phyloP scores from a whole-genome alignment of 2,888 invertebrate genomes.

The Euproctis similis region DNA sequence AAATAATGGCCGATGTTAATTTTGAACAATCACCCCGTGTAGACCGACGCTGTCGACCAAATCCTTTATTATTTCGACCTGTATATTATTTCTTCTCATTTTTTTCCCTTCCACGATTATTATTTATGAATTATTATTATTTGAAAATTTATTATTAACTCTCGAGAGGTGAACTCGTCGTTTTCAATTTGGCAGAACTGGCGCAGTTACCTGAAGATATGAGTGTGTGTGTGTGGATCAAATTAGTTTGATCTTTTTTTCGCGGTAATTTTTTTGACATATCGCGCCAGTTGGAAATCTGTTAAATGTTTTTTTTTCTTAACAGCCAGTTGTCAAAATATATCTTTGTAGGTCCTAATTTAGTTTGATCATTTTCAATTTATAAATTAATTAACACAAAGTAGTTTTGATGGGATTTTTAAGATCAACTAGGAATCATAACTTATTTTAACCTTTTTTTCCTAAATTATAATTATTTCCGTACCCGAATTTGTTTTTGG shows the following conservation, averaged over 20 bases:
- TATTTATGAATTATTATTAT: slow-evolving; percentile 77
- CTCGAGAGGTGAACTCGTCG: slow-evolving; percentile 63
- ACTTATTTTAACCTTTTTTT: too few species aligned
- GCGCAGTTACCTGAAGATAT: slow-evolving; percentile 49
- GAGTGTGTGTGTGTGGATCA: slow-evolving; percentile 37
- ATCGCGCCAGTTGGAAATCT: slow-evolving; percentile 38
- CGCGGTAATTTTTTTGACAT: slow-evolving; percentile 55
- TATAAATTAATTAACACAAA: too few species aligned
- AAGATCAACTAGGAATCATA: too few species aligned
- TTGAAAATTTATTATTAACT: slow-evolving; percentile 73
- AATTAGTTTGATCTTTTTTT: slow-evolving; percentile 35
- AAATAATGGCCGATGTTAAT: too few species aligned
- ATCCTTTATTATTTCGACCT: slow-evolving; percentile 75
- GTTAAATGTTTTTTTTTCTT: too few species aligned
- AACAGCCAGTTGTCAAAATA: too few species aligned
- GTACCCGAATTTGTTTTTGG: too few species aligned
- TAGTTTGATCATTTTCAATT: too few species aligned
- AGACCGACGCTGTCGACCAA: slow-evolving; percentile 35
- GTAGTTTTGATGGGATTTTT: too few species aligned
- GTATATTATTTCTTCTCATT: slow-evolving; percentile 71
- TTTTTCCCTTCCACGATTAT: slow-evolving; percentile 69
- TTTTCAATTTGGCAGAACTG: slow-evolving; percentile 74
- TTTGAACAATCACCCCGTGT: slow-evolving; percentile 53
- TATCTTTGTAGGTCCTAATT: too few species aligned
- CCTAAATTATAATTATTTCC: too few species aligned